Conservation (phyloP, 2,113 vertebrate genomes). For the Axis porcinus region DNA sequence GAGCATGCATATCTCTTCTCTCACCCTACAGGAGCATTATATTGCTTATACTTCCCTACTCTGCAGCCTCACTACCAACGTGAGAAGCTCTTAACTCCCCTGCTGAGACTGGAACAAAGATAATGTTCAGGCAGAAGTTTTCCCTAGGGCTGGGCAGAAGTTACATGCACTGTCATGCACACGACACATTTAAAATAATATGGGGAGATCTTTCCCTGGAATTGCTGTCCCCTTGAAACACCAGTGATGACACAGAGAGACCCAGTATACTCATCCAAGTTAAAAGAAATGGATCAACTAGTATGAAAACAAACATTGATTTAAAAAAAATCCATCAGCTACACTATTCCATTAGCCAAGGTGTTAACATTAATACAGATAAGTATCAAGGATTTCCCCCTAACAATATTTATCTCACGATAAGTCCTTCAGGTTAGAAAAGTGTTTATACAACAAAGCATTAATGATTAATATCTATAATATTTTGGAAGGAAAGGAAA, state of each 20-base stretch:
- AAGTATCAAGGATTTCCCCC: neutral
- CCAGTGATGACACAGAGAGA: neutral
- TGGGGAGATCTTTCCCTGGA: neutral
- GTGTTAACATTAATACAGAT: neutral
- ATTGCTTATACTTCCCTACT: fast-evolving
- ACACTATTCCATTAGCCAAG: neutral
- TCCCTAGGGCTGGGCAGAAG: neutral
- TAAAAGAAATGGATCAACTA: neutral
- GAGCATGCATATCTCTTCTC: neutral
- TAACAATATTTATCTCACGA: neutral
- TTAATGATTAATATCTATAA: conserved; percentile 39
- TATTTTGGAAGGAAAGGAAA: conserved; percentile 40
- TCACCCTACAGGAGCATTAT: neutral
- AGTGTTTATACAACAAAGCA: neutral
- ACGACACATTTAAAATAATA: neutral
- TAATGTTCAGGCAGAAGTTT: neutral
- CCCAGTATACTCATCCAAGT: neutral
- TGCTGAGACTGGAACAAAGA: neutral
- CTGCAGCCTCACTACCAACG: neutral
- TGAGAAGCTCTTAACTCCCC: neutral
- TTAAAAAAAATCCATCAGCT: neutral
- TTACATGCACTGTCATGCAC: neutral
- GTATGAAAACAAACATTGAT: neutral
- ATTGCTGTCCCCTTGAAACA: neutral
- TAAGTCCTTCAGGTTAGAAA: neutral